phyloP scores from a whole-genome alignment of 2,113 vertebrate species.

The Taurulus bubalis region DNA sequence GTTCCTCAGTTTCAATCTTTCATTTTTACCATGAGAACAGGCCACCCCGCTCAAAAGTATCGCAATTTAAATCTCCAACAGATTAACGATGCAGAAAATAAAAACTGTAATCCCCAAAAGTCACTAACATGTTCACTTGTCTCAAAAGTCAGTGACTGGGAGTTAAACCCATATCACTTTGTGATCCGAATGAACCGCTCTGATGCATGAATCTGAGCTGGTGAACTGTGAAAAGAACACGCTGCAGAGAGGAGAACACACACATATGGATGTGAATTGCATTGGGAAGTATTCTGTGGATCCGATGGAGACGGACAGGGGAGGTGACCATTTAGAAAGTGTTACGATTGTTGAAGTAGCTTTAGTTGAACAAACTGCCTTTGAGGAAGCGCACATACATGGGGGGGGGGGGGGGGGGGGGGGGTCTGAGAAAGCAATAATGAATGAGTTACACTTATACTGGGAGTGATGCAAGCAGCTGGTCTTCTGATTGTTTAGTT shows the following conservation, averaged over 20 bases:
- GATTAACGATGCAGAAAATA: slow-evolving; percentile 78
- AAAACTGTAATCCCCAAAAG: slow-evolving; percentile 76
- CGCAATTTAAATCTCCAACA: slow-evolving; percentile 72
- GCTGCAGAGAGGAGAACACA: slow-evolving; percentile 55
- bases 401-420: slow-evolving; percentile 35
- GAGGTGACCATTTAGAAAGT: slow-evolving; percentile 41
- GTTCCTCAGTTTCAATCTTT: slow-evolving; percentile 71
- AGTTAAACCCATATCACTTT: slow-evolving; percentile 76
- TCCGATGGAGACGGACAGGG: slow-evolving; percentile 39
- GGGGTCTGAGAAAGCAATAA: slow-evolving; percentile 61
- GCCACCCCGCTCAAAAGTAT: slow-evolving; percentile 76
- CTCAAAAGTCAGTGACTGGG: slow-evolving; percentile 77
- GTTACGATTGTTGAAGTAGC: slow-evolving; percentile 63
- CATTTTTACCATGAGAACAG: slow-evolving; percentile 67
- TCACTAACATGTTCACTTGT: slow-evolving; percentile 73
- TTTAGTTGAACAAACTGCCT: slow-evolving; percentile 54
- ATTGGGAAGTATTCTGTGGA: slow-evolving; percentile 54
- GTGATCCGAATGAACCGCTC: slow-evolving; percentile 72
- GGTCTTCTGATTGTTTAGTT: slow-evolving; percentile 79
- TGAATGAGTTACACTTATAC: slow-evolving; percentile 68
- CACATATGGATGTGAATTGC: slow-evolving; percentile 67
- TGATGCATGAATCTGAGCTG: slow-evolving; percentile 76
- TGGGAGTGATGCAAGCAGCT: slow-evolving; percentile 73
- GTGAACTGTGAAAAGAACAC: slow-evolving; percentile 78
- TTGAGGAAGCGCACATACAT: slow-evolving; percentile 40